Percentiles rank a stretch among this genome's conserved stretches.
Evolutionary conservation across 2,888 invertebrate species (phyloP).

Genomic region (Leptinotarsa peninsularis): DNA sequence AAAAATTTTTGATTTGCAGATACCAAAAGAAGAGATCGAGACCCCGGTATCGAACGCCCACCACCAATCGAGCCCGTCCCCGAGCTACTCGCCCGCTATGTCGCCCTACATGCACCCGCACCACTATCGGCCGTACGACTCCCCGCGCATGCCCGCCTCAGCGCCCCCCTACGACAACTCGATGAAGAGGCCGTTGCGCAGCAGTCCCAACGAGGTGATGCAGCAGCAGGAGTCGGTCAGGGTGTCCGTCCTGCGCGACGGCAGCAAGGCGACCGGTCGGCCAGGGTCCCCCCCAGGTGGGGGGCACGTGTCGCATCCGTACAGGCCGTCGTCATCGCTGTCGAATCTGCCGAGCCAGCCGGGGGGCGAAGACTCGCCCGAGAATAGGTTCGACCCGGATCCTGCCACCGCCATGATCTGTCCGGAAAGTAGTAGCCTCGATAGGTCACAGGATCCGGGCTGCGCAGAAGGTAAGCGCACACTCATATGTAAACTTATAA

Average conservation of each 20-base stretch:
- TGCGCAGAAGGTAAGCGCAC: conserved; percentile 67
- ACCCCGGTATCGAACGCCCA: conserved; percentile 51
- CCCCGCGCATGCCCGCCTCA: conserved; percentile 59
- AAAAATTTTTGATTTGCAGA: conserved; percentile 49
- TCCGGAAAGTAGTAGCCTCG: conserved; percentile 64
- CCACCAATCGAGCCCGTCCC: conserved; percentile 64
- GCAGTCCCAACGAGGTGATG: conserved; percentile 69
- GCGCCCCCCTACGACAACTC: conserved; percentile 53
- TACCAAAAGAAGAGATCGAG: conserved; percentile 56
- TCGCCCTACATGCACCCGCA: conserved; percentile 66
- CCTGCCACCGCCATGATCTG: conserved; percentile 66
- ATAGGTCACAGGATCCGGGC: conserved; percentile 64
- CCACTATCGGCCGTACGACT: conserved; percentile 62
- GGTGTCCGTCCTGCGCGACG: conserved; percentile 77
- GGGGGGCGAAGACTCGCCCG: conserved; percentile 71
- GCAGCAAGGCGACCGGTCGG: conserved; percentile 69
- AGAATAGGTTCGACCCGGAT: conserved; percentile 67
- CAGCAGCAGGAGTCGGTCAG: conserved; percentile 72
- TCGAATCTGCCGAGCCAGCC: conserved; percentile 67
- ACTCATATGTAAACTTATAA: background rate
- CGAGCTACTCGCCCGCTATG: conserved; percentile 67
- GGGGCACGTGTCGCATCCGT: conserved; percentile 55
- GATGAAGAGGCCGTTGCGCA: conserved; percentile 71
- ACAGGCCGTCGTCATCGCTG: conserved; percentile 68
- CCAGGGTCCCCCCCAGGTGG: conserved; percentile 64